Percentiles rank a stretch among this genome's conserved stretches.
Evolutionary conservation across 2,888 invertebrate species (phyloP).

Genomic region (Cepaea hortensis): DNA sequence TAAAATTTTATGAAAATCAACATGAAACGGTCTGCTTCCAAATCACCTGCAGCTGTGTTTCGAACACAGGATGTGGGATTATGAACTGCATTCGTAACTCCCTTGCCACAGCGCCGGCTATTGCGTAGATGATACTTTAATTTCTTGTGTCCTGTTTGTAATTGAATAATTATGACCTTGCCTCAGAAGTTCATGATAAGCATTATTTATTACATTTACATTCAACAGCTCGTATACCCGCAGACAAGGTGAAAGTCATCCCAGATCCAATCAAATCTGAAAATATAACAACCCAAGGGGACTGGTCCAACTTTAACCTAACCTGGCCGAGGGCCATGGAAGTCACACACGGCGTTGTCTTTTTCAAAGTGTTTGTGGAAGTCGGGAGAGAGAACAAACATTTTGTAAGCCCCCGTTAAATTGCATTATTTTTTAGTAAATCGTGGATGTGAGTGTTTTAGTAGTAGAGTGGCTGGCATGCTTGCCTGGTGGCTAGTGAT

Average conservation of each 20-base stretch:
- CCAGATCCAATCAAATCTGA: conserved; percentile 84
- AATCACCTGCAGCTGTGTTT: no score
- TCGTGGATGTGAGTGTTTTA: not conserved
- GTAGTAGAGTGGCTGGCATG: not conserved
- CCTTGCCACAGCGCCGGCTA: no score
- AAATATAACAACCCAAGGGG: conserved; percentile 84
- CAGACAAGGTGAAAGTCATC: conserved; percentile 77
- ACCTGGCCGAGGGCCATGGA: conserved; percentile 85
- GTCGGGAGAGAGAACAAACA: conserved; percentile 49
- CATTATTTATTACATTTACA: not conserved
- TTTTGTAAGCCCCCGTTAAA: not conserved
- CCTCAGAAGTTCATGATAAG: no score
- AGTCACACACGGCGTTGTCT: conserved; percentile 87
- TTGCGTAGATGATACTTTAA: no score
- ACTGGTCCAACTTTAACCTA: conserved; percentile 88
- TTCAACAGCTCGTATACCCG: conserved; percentile 57
- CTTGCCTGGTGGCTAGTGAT: not conserved
- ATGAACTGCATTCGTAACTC: no score
- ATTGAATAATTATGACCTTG: no score
- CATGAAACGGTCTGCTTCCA: no score
- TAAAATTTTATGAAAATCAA: no score
- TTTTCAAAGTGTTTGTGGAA: conserved; percentile 84
- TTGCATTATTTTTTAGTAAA: not conserved
- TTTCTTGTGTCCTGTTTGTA: no score
- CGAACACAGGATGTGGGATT: no score